Base-by-base conservation (phyloP, 2,797 vertebrate genomes). In the Acanthis flammea region DNA sequence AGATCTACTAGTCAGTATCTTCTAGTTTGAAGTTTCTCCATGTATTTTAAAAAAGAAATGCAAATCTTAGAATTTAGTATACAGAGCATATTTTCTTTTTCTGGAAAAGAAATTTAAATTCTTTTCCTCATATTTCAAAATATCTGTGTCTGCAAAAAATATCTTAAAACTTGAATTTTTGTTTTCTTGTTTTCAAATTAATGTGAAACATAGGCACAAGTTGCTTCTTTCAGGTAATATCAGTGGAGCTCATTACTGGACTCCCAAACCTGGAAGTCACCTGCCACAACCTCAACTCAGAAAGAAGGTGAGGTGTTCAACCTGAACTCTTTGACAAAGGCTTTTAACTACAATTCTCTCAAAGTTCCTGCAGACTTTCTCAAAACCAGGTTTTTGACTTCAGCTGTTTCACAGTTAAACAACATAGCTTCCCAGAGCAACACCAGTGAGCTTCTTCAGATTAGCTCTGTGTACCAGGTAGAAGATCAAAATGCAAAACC, bases 401-500 rank as follows among this genome's bases (percentile, higher is more conserved):
- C 53, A 35, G 12, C 57, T 91, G 8, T 25, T 42, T 48, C 8
- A 25, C 5, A 30, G 51, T 80, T 77, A 75, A 86, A 83, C 25
- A 71, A 18, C 16, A 42, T 1, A 19, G 9, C 10, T 63, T 45
- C 55, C 82, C 79, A 78, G 30, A 50, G 68, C 85, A 92, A 63
- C 47, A 60, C 24, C 19, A 18, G n/a, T 42, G 51, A 54, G 58
- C 28, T 68, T 68, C 79, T 58, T 51, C 6, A 86, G 31, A 75
- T 89, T 71, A 83, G 15, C 18, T 77, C 13, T 55, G n/a, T 22
- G 33, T 35, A 51, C 42, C 35, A 91, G 28, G 41, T 13, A 75
- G 45, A 74, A 80, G 33, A 86, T 27, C 33, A 80, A 95, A 91
- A 94, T 55, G 62, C 75, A 95, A 92, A 94, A 86, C 12, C 35